Conservation (phyloP, 2,888 invertebrate species). For the Cyclophora albipunctata region DNA sequence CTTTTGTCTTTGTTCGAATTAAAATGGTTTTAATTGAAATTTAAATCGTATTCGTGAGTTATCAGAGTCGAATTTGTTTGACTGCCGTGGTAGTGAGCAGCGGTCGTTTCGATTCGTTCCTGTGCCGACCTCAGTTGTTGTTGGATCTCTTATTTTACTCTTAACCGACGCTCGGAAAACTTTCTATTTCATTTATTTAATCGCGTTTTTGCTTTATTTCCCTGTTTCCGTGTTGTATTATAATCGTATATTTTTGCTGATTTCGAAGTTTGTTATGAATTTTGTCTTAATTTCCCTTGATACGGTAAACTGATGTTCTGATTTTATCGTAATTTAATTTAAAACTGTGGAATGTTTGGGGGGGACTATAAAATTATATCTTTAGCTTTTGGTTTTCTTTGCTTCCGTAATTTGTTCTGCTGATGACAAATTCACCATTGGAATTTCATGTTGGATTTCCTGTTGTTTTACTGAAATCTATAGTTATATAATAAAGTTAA, state of each 20-base stretch:
- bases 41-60: constrained; percentile 42
- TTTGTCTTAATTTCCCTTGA: no score
- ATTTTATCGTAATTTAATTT: no score
- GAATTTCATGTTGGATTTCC: no score
- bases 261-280: background rate
- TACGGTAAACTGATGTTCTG: no score
- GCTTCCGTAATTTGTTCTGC: no score
- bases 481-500: no score
- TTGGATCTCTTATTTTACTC: constrained; percentile 37
- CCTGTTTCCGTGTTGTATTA: background rate
- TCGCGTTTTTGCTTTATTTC: constrained; percentile 22
- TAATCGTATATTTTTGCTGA: constrained; percentile 3
- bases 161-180: constrained; percentile 32
- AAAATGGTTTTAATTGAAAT: constrained; percentile 42
- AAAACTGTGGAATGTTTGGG: no score
- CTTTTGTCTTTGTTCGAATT: constrained; percentile 33
- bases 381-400: no score
- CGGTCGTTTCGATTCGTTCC: constrained; percentile 9
- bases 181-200: constrained; percentile 34
- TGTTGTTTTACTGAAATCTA: no score
- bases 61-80: constrained; percentile 46
- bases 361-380: no score
- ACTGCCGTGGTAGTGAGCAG: constrained; percentile 20
- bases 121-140: constrained; percentile 24
- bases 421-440: no score